Base-by-base conservation (phyloP, 30 jellyfish, hydroid and myxozoan species). In the Hydractinia symbiolongicarpus region DNA sequence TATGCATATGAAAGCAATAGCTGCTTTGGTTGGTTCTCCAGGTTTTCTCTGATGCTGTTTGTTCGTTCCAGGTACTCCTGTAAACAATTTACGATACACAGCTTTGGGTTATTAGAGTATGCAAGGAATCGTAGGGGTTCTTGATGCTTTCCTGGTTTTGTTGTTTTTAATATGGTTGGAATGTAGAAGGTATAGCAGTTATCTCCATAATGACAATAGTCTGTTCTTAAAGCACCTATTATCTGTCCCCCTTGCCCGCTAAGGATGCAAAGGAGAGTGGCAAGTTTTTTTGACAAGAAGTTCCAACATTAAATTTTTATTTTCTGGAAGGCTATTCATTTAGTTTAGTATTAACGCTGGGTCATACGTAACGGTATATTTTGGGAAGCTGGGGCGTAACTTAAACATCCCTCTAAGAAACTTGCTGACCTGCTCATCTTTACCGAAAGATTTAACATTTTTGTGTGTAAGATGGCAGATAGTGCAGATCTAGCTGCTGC, bases 61-160 rank as follows among this genome's bases (percentile, higher is more conserved):
- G 90, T 74, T 11, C 69, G 50, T 6, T 60, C 82, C 51, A 84
- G n/a, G 53, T 74, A 74, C 17, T 55, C 76, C 8, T 69, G 30
- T 9, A 84, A 49, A 17, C 56, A 21, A 53, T 75, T 49, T 49
- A 82, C 90, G 44, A 30, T 50, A 71, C 92, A 84, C 54, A 84
- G 82, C 56, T 75, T 61, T 15, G 15, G 64, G 55, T 76, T 54
- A 9, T 8, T 13, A 9, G 56, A 40, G 66, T 55, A 76, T 4
- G 54, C 15, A 60, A 67, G 51, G 16, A 84, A 61, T 19, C 70
- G 61, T 13, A 84, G 10, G 16, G 92, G 92, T 58, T 75, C 61
- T 53, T 72, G 53, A 72, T 74, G 92, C 5, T 84, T 61, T 21
- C 92, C 92, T 17, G 86, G 82, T 61, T 69, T 50, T 7, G 92